phyloP scores from a whole-genome alignment of 2,888 invertebrate species.

The Acanthococcus lagerstroemiae region DNA sequence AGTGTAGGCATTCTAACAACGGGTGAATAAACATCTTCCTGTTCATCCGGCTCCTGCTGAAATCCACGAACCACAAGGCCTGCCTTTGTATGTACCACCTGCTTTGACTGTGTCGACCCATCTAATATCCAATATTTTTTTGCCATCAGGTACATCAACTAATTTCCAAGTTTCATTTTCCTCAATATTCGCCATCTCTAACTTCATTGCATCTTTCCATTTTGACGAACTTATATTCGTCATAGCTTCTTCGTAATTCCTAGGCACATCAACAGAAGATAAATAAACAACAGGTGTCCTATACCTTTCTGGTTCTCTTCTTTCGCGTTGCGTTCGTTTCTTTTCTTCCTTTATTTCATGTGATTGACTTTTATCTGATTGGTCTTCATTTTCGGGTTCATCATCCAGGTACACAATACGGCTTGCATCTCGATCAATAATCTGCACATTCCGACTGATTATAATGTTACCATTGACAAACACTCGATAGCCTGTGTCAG shows the following conservation, averaged over 20 bases:
- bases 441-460: neutral
- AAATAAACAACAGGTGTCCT: conserved; percentile 35
- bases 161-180: conserved; percentile 39
- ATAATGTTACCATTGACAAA: neutral
- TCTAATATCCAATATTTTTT: conserved; percentile 14
- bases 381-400: neutral
- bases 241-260: conserved; percentile 39
- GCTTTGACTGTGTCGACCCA: conserved; percentile 28
- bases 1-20: neutral
- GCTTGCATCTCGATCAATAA: neutral
- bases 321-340: no score
- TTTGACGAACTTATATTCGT: conserved; percentile 33
- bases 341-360: no score
- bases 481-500: neutral
- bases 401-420: neutral
- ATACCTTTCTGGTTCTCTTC: neutral
- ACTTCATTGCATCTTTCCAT: conserved; percentile 34
- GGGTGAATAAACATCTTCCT: neutral
- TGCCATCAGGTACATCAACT: conserved; percentile 33
- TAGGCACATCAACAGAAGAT: conserved; percentile 37
- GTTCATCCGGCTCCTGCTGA: neutral
- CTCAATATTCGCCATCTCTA: conserved; percentile 38
- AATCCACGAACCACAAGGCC: conserved; percentile 18
- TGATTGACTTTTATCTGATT: no score
- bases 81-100: conserved; percentile 11